phyloP scores from a whole-genome alignment of 2,797 vertebrate species.

The Cossypha polioptera region DNA sequence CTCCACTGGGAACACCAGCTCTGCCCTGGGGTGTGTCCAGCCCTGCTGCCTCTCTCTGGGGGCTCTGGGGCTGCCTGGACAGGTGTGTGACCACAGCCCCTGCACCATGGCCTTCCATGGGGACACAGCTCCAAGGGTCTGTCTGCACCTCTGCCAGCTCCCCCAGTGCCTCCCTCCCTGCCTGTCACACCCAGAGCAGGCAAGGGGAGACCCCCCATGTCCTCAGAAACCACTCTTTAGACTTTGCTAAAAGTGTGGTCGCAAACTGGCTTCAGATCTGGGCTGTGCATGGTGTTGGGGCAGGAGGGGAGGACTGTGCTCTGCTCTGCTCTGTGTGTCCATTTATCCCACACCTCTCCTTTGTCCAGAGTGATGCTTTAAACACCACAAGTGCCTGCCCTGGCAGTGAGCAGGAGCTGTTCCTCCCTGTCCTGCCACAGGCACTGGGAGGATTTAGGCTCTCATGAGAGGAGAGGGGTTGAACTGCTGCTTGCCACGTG shows the following conservation, averaged over 20 bases:
- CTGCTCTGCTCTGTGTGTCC: fast-evolving
- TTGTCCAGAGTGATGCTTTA: not conserved
- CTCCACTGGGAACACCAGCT: not conserved
- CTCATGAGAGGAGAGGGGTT: fast-evolving
- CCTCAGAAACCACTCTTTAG: fast-evolving
- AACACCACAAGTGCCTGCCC: fast-evolving
- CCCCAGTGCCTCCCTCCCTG: not conserved
- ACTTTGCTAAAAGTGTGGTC: not conserved
- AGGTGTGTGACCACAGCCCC: fast-evolving
- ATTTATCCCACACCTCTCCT: not conserved
- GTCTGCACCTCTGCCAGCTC: too few relatives aligned
- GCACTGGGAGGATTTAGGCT: fast-evolving
- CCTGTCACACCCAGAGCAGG: not conserved
- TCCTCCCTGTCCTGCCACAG: not conserved
- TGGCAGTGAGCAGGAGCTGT: not conserved
- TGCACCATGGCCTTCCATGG: fast-evolving
- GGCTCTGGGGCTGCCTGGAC: not conserved
- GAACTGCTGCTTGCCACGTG: not conserved
- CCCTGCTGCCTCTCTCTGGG: not conserved
- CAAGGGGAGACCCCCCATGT: fast-evolving
- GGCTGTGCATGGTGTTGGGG: fast-evolving
- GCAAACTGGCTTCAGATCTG: fast-evolving
- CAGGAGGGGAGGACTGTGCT: not conserved
- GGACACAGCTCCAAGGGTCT: fast-evolving
- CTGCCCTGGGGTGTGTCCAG: not conserved